A percentile compares a stretch with the other conserved stretches of the same genome.
Conservation (phyloP, 2,113 vertebrate species). For the Orientallactaga bullata region DNA sequence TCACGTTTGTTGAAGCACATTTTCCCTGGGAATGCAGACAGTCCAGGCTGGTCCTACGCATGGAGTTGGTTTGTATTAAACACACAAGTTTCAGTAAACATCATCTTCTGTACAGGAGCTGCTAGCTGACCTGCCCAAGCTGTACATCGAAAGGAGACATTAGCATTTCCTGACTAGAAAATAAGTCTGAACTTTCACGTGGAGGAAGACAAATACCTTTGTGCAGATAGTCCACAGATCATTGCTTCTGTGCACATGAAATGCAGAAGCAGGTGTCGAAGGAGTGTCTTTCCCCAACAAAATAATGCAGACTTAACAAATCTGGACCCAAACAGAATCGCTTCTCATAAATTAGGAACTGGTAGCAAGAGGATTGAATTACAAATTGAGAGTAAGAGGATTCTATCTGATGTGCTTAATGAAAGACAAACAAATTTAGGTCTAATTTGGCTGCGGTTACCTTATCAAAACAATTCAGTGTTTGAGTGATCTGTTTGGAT, state of each 20-base stretch:
- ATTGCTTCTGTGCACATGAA: rapidly evolving
- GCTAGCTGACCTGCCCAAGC: background rate
- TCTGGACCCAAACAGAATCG: background rate
- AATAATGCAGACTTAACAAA: background rate
- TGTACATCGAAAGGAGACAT: background rate
- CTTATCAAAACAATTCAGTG: background rate
- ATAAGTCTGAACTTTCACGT: background rate
- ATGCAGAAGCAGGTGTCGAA: background rate
- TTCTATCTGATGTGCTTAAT: background rate
- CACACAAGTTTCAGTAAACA: background rate
- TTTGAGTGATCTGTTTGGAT: background rate
- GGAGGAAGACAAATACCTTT: background rate
- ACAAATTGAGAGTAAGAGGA: no score
- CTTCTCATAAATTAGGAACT: background rate
- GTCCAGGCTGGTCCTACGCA: background rate
- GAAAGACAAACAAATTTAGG: background rate
- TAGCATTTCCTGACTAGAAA: background rate
- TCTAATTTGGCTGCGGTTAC: background rate
- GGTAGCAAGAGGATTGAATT: background rate
- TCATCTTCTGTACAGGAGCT: background rate
- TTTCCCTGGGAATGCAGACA: background rate
- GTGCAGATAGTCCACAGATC: background rate
- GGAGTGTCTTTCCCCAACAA: background rate
- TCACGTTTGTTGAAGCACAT: no score
- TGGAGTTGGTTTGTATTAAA: background rate